Base-by-base conservation (phyloP, 2,113 vertebrate species). In the Gavialis gangeticus region DNA sequence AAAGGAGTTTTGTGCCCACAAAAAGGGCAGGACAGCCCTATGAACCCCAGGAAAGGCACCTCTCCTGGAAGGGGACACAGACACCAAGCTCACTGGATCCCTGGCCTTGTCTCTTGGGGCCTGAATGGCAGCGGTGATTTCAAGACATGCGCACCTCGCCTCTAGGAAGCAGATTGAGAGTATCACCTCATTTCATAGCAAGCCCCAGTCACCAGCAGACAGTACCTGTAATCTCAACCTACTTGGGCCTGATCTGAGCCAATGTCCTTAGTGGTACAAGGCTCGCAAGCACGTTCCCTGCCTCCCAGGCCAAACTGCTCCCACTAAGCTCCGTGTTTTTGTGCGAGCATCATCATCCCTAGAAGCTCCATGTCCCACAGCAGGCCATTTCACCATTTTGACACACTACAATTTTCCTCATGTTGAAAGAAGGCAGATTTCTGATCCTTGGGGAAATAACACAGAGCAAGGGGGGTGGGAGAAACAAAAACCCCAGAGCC, bases 381-480 rank as follows among this genome's bases (percentile, higher is more conserved):
- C 96, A 93, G 89, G 85, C 93, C 69, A 83, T 85, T 92, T 94
- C 90, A 95, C 89, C 88, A 97, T 91, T 91, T 37, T 96, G 93
- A 82, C 82, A 85, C 91, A 81, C 76, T 89, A 79, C 92, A 84
- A 95, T 95, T 96, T 93, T 95, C 92, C 82, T 95, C 92, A 89
- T 91, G 88, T 89, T 93, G 91, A 87, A 97, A 79, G 77, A 78
- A 96, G 94, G 95, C 90, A 95, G 92, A 93, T 92, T 97, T 95
- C 80, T 91, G 87, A 88, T 97, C 97, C 95, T 89, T 3, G 0
- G 96, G 90, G 97, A 96, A 91, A 85, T 24, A 34, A 89, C 81
- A 37, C 28, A n/a, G 85, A 86, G 84, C 88, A 75, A 94, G 57
- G 5, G 10, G 84, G 73, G 76, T 37, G 14, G 5, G 76, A 76